Base-by-base conservation (phyloP, 2,113 vertebrate genomes). In the Albula goreensis region DNA sequence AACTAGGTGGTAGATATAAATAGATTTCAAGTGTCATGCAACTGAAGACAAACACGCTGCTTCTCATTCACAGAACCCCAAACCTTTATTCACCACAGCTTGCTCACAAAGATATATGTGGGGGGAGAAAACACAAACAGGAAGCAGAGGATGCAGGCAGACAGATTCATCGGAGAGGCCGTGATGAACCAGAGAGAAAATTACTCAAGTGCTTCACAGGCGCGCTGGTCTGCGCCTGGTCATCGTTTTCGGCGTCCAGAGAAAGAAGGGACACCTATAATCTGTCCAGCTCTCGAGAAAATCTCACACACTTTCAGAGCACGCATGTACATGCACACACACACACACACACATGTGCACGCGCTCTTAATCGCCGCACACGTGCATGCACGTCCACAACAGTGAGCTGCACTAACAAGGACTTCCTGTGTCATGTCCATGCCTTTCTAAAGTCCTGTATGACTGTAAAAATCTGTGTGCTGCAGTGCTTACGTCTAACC, bases 81-180 rank as follows among this genome's bases (percentile, higher is more conserved):
- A 94, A 93, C 93, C 93, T 96, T 96, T 96, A 96, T 95, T 96
- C 92, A 94, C 91, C 94, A 95, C 92, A 94, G 93, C 93, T 95
- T 95, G 94, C 93, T 95, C 93, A 94, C 94, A 94, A 94, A 93
- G 91, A 93, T 95, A 95, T 92, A 94, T 79, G 91, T 94, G 93
- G 92, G 91, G 89, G 92, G 89, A 88, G 86, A 90, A 92, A 91
- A 92, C 93, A 94, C 92, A 93, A 88, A 94, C 93, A 91, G 90
- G 91, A 89, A 90, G 90, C 91, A 90, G 89, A 91, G 48, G 89
- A 88, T 78, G 89, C 81, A 92, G 91, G 91, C 90, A 90, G 88
- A 87, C 89, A 91, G 90, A 90, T 53, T 56, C 70, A 52, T 19
- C 70, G 31, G 0, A 41, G 31, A 41, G 31, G 31, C 31, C 31